A percentile compares a stretch with the other conserved stretches of the same genome.
These are phyloP conservation scores for Aphelenchoides fujianensis DNA, from an alignment of 1,140 invertebrate genomes.

Conservation along the genomic window DNA sequence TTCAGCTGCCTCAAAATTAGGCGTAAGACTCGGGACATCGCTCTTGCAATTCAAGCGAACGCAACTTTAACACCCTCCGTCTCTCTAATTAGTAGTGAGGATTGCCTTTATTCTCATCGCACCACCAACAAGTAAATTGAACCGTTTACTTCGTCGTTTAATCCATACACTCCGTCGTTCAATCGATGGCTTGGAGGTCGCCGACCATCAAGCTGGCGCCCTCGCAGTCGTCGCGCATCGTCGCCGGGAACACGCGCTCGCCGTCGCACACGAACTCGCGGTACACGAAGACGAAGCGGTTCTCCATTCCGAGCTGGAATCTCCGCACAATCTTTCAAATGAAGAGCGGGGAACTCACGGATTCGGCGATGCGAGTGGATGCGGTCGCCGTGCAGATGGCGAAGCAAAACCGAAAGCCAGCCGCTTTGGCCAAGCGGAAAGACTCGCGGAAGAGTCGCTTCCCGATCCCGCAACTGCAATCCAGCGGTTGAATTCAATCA, in stretches of 20 bases:
- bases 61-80: background rate
- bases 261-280: background rate
- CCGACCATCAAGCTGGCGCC: background rate
- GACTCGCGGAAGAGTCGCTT: background rate
- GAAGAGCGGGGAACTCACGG: background rate
- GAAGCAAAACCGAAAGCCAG: background rate
- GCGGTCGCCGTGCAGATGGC: background rate
- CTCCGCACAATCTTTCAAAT: background rate
- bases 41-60: too few relatives aligned
- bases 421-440: background rate
- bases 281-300: background rate
- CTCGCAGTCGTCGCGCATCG: background rate
- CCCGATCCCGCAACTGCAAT: conserved; percentile 8
- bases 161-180: background rate
- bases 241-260: background rate
- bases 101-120: too few relatives aligned
- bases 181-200: background rate
- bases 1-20: too few relatives aligned
- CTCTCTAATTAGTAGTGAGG: too few relatives aligned
- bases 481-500: too few relatives aligned
- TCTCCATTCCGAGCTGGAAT: background rate
- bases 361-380: background rate
- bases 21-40: too few relatives aligned
- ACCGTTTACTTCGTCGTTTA: background rate
- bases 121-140: too few relatives aligned